phyloP scores from a whole-genome alignment of 1,140 invertebrate genomes.

The Drosophila melanica region DNA sequence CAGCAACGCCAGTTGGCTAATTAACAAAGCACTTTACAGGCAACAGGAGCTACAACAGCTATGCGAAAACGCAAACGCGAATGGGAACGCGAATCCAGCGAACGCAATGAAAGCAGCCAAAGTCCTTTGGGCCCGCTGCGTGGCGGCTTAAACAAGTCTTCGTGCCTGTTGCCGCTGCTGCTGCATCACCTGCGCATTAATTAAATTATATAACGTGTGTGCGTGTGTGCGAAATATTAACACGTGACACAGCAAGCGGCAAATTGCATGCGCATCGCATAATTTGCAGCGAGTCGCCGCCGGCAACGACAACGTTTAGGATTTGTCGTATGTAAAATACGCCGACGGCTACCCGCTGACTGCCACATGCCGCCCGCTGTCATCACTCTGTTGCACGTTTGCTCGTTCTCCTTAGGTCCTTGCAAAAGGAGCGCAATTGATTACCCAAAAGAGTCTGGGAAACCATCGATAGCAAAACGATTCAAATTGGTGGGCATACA shows the following conservation, averaged over 20 bases:
- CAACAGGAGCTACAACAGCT: constrained; percentile 15
- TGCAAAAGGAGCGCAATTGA: too few relatives aligned
- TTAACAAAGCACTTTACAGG: constrained; percentile 80
- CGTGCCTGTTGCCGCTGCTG: constrained; percentile 20
- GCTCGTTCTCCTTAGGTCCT: too few relatives aligned
- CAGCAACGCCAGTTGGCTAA: constrained; percentile 72
- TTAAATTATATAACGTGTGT: constrained; percentile 71
- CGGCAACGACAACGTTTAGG: constrained; percentile 60
- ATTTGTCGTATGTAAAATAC: constrained; percentile 50
- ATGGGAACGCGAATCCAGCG: background rate
- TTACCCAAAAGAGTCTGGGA: background rate
- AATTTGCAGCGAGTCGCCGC: constrained; percentile 56
- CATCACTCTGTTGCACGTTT: too few relatives aligned
- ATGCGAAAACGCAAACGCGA: constrained; percentile 1
- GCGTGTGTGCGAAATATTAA: constrained; percentile 52
- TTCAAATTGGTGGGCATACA: too few relatives aligned
- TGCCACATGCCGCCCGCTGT: background rate
- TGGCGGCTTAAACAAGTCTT: constrained; percentile 32
- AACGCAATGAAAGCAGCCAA: constrained; percentile 53
- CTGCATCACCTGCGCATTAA: constrained; percentile 60
- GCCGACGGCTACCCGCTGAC: constrained; percentile 21
- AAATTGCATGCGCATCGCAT: constrained; percentile 68
- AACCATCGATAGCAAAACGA: too few relatives aligned
- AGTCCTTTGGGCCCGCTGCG: constrained; percentile 32
- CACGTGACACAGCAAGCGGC: constrained; percentile 65